Base-by-base conservation (phyloP, 2,797 vertebrate species). In the Botia kubotai region DNA sequence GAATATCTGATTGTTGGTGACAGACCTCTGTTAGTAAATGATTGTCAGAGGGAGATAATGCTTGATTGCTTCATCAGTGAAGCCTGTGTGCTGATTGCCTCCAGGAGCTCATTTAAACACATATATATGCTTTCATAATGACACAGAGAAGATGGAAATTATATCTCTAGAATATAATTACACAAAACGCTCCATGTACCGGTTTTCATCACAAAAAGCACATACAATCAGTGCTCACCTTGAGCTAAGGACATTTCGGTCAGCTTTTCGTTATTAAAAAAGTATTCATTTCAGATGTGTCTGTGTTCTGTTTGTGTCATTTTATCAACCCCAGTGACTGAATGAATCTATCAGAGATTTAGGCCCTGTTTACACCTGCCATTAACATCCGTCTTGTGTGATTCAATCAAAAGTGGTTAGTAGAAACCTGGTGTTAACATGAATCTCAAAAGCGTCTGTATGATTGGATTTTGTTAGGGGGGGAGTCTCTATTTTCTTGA, bases 61-160 rank as follows among this genome's bases (percentile, higher is more conserved):
- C 62, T 11, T 82, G 79, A 82, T 75, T 77, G 75, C 72, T 73
- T 75, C 72, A 79, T 86, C 75, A 82, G 73, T 26, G 12, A 62
- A 17, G 55, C 43, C 60, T 33, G n/a, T 57, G 63, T 50, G 19
- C 39, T 79, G 82, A 82, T 82, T 63, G 79, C 63, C 50, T 73
- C 70, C 36, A 50, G 48, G 33, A 71, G 71, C 39, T 57, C 65
- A 83, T 63, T 50, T 55, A 43, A 75, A 19, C 50, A 77, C 75
- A 82, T 67, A 57, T 72, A 72, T 39, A 72, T 8, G 39, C 17
- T 58, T 46, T 53, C 17, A 75, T 71, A 79, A 68, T 69, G 73
- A 83, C 52, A 63, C 13, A 43, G 46, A 43, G 53, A 21, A 53
- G 65, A 52, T 72, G 69, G 8, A 80, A 83, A 83, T 75, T 6